These are phyloP conservation scores for Graphium colonna DNA, from an alignment of 2,888 invertebrate species.

Conservation along the genomic window DNA sequence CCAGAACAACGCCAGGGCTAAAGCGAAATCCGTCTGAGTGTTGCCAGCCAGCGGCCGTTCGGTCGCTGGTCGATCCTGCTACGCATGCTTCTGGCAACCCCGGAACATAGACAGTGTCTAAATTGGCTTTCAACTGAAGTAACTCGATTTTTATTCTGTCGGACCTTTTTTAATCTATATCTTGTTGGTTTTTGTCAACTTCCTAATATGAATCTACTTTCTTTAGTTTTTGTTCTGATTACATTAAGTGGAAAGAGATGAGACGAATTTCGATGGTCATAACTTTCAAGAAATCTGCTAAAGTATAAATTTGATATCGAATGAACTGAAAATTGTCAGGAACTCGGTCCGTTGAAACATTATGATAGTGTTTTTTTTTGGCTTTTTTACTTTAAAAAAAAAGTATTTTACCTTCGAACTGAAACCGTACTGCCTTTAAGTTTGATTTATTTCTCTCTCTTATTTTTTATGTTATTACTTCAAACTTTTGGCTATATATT, in stretches of 20 bases:
- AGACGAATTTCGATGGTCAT: not conserved
- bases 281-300: too few species aligned
- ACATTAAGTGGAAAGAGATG: too few species aligned
- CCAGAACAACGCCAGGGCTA: slow-evolving; percentile 65
- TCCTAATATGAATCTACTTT: too few species aligned
- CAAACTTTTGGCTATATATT: too few species aligned
- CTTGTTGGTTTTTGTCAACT: too few species aligned
- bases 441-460: not conserved
- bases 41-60: slow-evolving; percentile 54
- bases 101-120: slow-evolving; percentile 62
- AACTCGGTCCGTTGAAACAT: too few species aligned
- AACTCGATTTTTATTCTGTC: slow-evolving; percentile 6
- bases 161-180: slow-evolving; percentile 1
- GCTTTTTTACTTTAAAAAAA: not conserved
- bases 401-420: not conserved
- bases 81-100: slow-evolving; percentile 64
- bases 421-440: slow-evolving; percentile 5
- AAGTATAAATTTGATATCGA: too few species aligned
- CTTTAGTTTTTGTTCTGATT: too few species aligned
- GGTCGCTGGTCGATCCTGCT: slow-evolving; percentile 61
- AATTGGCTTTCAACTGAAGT: slow-evolving; percentile 22
- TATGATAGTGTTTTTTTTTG: slow-evolving; percentile 1
- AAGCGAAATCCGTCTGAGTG: slow-evolving; percentile 72
- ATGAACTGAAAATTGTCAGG: too few species aligned
- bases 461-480: not conserved